Evolutionary conservation across 2,797 vertebrate species (phyloP).

Genomic region (Holocentrus rufus): DNA sequence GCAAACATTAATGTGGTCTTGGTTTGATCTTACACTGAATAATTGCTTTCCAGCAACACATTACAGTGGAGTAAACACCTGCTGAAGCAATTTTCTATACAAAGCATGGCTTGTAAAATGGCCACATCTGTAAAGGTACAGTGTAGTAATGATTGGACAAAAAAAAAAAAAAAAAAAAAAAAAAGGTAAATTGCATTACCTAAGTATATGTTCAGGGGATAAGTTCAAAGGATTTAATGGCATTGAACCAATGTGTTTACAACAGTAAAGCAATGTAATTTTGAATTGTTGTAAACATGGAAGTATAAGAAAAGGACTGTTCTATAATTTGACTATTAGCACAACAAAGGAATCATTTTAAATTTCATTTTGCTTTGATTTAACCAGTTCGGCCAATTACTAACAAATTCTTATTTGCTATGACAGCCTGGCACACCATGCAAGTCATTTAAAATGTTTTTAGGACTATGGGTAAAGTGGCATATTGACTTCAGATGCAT

Average conservation of each 20-base stretch:
- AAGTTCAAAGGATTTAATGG: slow-evolving; percentile 2
- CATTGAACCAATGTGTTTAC: slow-evolving; percentile 4
- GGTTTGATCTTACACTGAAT: no score
- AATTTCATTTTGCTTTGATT: neutral
- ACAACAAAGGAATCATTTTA: neutral
- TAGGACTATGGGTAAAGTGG: slow-evolving; percentile 8
- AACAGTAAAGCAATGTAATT: neutral
- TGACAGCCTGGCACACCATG: neutral
- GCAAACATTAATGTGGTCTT: neutral
- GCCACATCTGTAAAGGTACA: neutral
- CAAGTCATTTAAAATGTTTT: neutral
- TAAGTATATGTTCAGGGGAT: no score
- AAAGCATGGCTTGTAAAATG: neutral
- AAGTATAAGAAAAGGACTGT: neutral
- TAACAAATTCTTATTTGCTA: neutral
- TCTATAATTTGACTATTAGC: neutral
- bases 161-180: neutral
- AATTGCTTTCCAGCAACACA: neutral
- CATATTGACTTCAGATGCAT: neutral
- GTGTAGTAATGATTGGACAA: neutral
- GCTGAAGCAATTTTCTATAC: neutral
- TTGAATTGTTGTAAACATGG: neutral
- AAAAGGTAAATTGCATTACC: neutral
- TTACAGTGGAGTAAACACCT: neutral
- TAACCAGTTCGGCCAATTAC: neutral